These are phyloP conservation scores for Archegozetes longisetosus DNA, from an alignment of 1,140 invertebrate species.

Conservation along the genomic window DNA sequence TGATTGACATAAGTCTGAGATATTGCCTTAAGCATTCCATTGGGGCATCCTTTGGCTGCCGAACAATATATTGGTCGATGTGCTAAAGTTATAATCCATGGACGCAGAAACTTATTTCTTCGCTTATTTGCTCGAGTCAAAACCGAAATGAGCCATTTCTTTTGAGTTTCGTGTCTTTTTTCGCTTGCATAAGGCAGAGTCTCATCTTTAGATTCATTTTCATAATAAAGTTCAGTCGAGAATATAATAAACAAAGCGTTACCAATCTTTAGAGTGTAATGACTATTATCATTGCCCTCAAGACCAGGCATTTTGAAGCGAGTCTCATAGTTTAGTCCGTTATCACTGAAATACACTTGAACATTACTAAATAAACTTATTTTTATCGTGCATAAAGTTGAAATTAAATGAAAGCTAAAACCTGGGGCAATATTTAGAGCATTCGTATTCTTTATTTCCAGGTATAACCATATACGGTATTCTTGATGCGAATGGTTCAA, in stretches of 20 bases:
- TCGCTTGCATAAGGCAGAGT: slow-evolving; percentile 36
- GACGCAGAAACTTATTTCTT: slow-evolving; percentile 44
- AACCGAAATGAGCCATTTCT: slow-evolving; percentile 69
- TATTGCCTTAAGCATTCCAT: too few species aligned
- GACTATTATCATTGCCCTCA: slow-evolving; percentile 46
- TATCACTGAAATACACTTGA: not conserved
- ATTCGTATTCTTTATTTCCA: slow-evolving; percentile 62
- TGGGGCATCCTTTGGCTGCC: slow-evolving; percentile 25
- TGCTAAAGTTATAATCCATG: slow-evolving; percentile 88
- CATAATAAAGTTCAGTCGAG: slow-evolving; percentile 85
- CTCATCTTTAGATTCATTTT: slow-evolving; percentile 57
- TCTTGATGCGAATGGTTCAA: slow-evolving; percentile 65
- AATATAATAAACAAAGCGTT: slow-evolving; percentile 77
- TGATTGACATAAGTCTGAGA: slow-evolving; percentile 29
- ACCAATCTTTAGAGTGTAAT: slow-evolving; percentile 61
- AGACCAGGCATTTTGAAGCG: slow-evolving; percentile 53
- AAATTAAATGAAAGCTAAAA: not conserved
- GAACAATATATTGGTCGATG: slow-evolving; percentile 96
- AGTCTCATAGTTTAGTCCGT: not conserved
- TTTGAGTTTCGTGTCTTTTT: too few species aligned
- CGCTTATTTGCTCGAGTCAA: slow-evolving; percentile 41
- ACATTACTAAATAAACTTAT: not conserved
- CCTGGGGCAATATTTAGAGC: not conserved
- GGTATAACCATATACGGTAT: slow-evolving; percentile 81
- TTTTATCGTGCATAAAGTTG: not conserved